These are phyloP conservation scores for Melinopterus prodromus DNA, from an alignment of 2,888 invertebrate genomes.

Conservation along the genomic window DNA sequence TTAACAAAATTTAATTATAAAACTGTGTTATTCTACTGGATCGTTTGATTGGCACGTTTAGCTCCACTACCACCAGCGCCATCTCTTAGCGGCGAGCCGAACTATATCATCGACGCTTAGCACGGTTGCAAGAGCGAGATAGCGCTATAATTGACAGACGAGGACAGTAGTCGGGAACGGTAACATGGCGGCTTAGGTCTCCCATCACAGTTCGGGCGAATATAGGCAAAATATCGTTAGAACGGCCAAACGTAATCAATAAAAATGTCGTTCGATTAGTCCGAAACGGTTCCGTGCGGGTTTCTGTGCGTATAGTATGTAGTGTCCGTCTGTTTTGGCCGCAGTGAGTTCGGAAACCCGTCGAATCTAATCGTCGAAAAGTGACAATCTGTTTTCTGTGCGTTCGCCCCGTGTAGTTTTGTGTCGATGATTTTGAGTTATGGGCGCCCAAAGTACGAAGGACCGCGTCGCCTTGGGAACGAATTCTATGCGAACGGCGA, in stretches of 20 bases:
- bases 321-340: neutral
- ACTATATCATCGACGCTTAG: constrained; percentile 63
- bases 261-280: constrained; percentile 34
- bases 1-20: neutral
- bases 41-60: neutral
- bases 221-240: neutral
- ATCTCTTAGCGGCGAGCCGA: constrained; percentile 36
- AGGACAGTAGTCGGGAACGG: constrained; percentile 34
- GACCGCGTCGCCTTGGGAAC: constrained; percentile 81
- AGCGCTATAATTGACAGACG: constrained; percentile 17
- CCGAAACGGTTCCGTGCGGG: constrained; percentile 38
- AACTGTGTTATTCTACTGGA: neutral
- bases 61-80: neutral
- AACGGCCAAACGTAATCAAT: neutral
- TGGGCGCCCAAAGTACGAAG: constrained; percentile 95
- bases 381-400: constrained; percentile 49
- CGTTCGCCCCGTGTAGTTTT: constrained; percentile 57
- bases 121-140: constrained; percentile 51
- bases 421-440: constrained; percentile 64
- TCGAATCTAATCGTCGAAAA: neutral
- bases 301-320: constrained; percentile 40
- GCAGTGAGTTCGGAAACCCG: neutral
- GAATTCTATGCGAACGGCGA: constrained; percentile 74
- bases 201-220: constrained; percentile 13
- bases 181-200: constrained; percentile 56